Base-by-base conservation (phyloP, 1,140 invertebrate genomes). In the Maniola jurtina region DNA sequence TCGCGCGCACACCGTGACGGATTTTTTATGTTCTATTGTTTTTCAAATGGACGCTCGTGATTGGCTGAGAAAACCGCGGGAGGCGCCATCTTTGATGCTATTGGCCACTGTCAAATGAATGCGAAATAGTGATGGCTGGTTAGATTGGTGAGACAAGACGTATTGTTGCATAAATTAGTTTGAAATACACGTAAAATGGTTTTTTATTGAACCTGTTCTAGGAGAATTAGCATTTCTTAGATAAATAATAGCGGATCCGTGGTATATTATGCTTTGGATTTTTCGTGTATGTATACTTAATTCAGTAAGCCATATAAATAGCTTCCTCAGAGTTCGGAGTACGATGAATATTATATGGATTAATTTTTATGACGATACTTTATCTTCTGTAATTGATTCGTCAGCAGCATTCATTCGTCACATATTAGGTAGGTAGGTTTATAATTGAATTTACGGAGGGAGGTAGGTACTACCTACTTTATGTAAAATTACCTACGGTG, bases 1-100 rank as follows among this genome's bases (percentile, higher is more conserved):
- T 77, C 83, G 68, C 64, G 80, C 79, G 82, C 78, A 80, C 64
- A 75, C 68, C 82, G 81, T 88, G 79, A 89, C 84, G 81, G 69
- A 85, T 81, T 87, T 89, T 89, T 89, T 89, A 89, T 81, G 77
- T 77, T 86, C 87, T 89, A 89, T 89, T 89, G 87, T 89, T 88
- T 89, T 89, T 89, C 84, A 87, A 89, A 89, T 81, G 71, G 52
- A 36, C 48, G 54, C 15, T 58, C 62, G 52, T 68, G 66, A 88
- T 88, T 89, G 87, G 87, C 48, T 38, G 61, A 75, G 67, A 76
- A 67, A 73, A 69, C 34, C 58, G 71, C 76, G 72, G 85, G 79
- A 82, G 87, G 84, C 74, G 76, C 79, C 68, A 66, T 73, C 81
- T 73, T 40, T 58, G 25, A 45, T 55, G 67, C 71, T 34, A 86